phyloP scores from a whole-genome alignment of 2,888 invertebrate genomes.

The Orthosia gracilis region DNA sequence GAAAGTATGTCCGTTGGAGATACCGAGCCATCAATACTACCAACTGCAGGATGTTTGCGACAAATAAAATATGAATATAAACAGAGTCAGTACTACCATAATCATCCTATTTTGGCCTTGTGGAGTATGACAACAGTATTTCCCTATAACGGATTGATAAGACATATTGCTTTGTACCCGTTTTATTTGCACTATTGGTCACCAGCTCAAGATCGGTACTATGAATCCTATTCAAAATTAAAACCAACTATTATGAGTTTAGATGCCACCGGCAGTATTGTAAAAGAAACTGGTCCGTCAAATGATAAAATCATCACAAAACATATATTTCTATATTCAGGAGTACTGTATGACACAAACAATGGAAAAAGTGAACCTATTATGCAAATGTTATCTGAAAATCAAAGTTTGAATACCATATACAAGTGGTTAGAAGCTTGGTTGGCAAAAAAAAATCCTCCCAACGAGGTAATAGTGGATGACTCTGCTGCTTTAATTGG shows the following conservation, averaged over 20 bases:
- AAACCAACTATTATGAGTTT: too few relatives aligned
- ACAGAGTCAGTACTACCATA: not conserved
- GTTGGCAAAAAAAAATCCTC: not conserved
- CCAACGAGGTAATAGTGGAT: not conserved
- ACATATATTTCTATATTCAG: too few relatives aligned
- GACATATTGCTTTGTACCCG: not conserved
- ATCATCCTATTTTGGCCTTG: constrained; percentile 2
- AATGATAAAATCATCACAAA: too few relatives aligned
- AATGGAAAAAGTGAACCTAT: too few relatives aligned
- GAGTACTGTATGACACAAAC: too few relatives aligned
- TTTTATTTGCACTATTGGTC: not conserved
- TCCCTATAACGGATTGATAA: too few relatives aligned
- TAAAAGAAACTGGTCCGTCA: too few relatives aligned
- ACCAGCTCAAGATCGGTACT: not conserved
- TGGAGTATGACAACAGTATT: too few relatives aligned
- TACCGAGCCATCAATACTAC: not conserved
- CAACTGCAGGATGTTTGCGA: not conserved
- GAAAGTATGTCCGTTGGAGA: constrained; percentile 4
- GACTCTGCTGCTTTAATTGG: not conserved
- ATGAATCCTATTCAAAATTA: constrained; percentile 4
- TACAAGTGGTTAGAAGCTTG: constrained; percentile 6
- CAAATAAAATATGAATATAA: constrained; percentile 5
- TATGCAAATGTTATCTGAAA: not conserved
- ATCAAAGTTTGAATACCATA: constrained; percentile 1
- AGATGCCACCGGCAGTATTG: too few relatives aligned